Base-by-base conservation (phyloP, 1,140 invertebrate genomes). In the Drosophila santomea region DNA sequence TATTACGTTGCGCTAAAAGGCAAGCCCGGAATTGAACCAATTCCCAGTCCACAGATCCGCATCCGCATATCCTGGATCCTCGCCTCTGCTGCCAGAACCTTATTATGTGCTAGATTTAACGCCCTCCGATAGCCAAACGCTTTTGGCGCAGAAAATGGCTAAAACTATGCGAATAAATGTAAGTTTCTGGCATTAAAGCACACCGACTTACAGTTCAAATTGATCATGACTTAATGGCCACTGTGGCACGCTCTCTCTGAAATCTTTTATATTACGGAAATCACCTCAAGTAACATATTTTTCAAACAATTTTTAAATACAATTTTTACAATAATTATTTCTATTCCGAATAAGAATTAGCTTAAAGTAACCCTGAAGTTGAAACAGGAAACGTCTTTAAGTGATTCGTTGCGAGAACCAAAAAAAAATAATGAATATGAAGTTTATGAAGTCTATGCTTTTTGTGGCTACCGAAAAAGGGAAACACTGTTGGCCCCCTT, bases 101-200 rank as follows among this genome's bases (percentile, higher is more conserved):
- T 89, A 83, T 88, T 88, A 88, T 88, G 84, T 88, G 83, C 83
- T 63, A 88, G 84, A 88, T 88, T 88, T 89, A 88, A 89, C 83
- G 83, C 84, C 76, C 84, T 74, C 76, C 50, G 75, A 74, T 69
- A 71, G 54, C 64, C 76, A 11, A 68, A 45, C 23, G 17, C 50
- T 15, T 51, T 81, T 52, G 17, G 44, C 35, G 51, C 1, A 52
- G 50, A 25, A 15, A 14, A 3, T n/a, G 17, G 32, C 17, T 23
- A 4, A 28, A n/a, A 15, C 14, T 28, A 15, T 15, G 7, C 3
- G 15, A 3, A 44, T 17, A 17, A 39, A 39, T 39, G 10, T 15
- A 10, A 44, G 17, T 44, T 39, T 39, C 12, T 4, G 12, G 41
- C 15, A 15, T 43, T 43, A 4, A 43, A 15, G 5, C 14, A 7